Conservation (phyloP, 1,140 invertebrate genomes). For the Drosophila sucinea region DNA sequence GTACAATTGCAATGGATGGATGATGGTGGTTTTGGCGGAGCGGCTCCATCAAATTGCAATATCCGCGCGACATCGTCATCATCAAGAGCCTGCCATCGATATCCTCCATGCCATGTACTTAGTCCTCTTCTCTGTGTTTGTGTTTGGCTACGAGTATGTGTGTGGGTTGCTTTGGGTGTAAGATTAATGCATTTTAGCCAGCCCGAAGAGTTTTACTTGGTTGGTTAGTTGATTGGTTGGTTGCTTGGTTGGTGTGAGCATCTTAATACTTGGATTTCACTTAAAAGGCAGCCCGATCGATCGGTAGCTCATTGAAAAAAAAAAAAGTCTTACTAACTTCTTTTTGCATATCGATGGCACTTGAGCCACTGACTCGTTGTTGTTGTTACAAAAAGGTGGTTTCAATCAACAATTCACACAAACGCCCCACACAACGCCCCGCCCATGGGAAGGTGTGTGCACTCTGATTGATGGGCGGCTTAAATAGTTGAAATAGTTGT, state of each 20-base stretch:
- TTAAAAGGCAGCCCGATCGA: constrained; percentile 44
- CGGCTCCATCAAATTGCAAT: constrained; percentile 75
- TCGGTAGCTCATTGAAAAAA: background rate
- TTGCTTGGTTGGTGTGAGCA: constrained; percentile 35
- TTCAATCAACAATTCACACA: constrained; percentile 22
- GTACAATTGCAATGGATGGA: background rate
- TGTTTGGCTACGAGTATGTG: background rate
- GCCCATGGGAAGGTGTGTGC: background rate
- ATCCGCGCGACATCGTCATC: constrained; percentile 70
- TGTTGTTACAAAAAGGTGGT: constrained; percentile 29
- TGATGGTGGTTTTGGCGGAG: background rate
- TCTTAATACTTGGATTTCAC: constrained; percentile 78
- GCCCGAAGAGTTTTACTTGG: constrained; percentile 22
- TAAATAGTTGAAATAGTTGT: constrained; percentile 55
- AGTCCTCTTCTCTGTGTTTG: constrained; percentile 14
- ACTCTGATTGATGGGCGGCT: constrained; percentile 61
- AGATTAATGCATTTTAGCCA: constrained; percentile 75
- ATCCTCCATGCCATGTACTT: constrained; percentile 38
- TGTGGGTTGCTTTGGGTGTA: constrained; percentile 22
- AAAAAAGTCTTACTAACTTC: background rate
- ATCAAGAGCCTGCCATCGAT: constrained; percentile 65
- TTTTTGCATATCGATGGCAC: constrained; percentile 69
- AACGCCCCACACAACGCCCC: background rate
- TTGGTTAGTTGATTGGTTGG: constrained; percentile 12
- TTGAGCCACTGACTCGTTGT: constrained; percentile 52